Base-by-base conservation (phyloP, 2,113 vertebrate species). In the Psilopogon haemacephalus region DNA sequence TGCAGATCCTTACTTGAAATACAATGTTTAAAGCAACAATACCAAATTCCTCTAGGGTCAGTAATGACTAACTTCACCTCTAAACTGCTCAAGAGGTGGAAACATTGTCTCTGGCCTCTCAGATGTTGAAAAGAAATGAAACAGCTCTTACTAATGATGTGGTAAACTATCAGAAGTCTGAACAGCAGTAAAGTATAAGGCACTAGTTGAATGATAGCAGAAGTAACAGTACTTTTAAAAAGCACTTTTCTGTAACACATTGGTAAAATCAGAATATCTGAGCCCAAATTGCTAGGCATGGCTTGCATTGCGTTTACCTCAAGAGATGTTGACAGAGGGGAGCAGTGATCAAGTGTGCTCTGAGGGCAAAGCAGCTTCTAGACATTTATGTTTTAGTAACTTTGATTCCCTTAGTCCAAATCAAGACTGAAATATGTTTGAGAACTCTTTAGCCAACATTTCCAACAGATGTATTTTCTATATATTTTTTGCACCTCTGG, bases 401-500 rank as follows among this genome's bases (percentile, higher is more conserved):
- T 69, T 74, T 5, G 11, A 64, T 46, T 85, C 59, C 59, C 59
- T 75, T 1, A 1, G 42, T 42, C 12, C 40, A 85, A 94, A 89
- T 54, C 13, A 64, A 60, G 44, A 56, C 21, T 44, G 32, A 64
- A 3, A 77, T 17, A 59, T 2, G 1, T 44, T 14, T 42, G 33
- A 75, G 18, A 87, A 72, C 30, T 52, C 73, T 64, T 71, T n/a
- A 81, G 81, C 38, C 20, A 92, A 30, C 9, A 13, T 10, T 50
- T 77, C 13, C 1, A 1, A 9, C 11, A 20, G 35, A 52, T 54
- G 17, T 11, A 3, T 30, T 75, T 64, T 72, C 23, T 15, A 17
- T 10, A 56, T 9, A 9, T 71, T 13, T 82, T 80, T n/a, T 35
- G 11, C 37, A 64, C 1, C 0, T 52, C 58, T 1, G 0, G n/a